Base-by-base conservation (phyloP, 2,888 invertebrate species). In the Agrotis puta region DNA sequence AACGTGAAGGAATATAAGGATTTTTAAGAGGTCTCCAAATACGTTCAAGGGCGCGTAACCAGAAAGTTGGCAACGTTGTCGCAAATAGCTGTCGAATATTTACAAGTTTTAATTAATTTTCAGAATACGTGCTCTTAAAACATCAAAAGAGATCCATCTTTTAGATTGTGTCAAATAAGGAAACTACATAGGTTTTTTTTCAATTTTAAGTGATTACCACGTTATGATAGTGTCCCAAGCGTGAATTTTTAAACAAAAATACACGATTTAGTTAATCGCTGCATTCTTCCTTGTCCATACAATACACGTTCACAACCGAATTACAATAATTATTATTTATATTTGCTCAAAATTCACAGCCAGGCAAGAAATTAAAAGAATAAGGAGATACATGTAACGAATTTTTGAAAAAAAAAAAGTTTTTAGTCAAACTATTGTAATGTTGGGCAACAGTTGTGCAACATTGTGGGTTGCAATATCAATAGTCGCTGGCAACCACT, bases 231-330 rank as follows among this genome's bases (percentile, higher is more conserved):
- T n/a, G 24, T 18, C 11, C 45, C n/a, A 14, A n/a, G n/a, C 47
- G 48, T 27, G n/a, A 24, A 14, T 11, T 47, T 43, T n/a, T 6
- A 18, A 18, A 39, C 24, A 67, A 9, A 13, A 16, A 47, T 39
- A 2, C 3, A 24, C 16, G 43, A 24, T n/a, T 45, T 14, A 7
- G 27, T 58, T 33, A 3, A 43, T 64, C n/a, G 16, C 24, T 11
- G 20, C 43, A 39, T 57, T 0, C 1, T 14, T 51, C 1, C 22
- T 43, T 33, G n/a, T 39, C 9, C 22, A 56, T 48, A 51, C 54
- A 47, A 48, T 59, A 72, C n/a, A n/a, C 11, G 18, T 43, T 75
- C 79, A 79, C 79, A 79, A 79, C 79, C 79, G 13, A 71, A 58
- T 79, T 58, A 67, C 70, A 71, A 58, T 54, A 61, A 59, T 50